phyloP scores from a whole-genome alignment of 2,113 vertebrate genomes.

The Megaptera novaeangliae region DNA sequence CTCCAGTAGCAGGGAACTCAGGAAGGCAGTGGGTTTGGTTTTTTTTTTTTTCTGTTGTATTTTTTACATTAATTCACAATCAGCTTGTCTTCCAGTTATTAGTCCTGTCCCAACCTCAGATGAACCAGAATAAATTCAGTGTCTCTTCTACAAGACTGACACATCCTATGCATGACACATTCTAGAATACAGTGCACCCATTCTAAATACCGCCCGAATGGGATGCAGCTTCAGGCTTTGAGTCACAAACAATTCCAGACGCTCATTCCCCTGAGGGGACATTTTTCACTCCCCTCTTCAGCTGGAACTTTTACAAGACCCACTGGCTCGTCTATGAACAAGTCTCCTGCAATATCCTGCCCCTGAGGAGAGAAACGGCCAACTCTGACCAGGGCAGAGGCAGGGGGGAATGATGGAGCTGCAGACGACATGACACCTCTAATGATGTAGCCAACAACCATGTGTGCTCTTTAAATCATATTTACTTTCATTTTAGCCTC shows the following conservation, averaged over 20 bases:
- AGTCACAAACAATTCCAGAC: neutral
- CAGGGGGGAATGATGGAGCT: rapidly evolving
- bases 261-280: neutral
- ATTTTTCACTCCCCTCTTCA: neutral
- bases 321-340: neutral
- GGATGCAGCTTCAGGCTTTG: neutral
- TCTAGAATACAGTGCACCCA: rapidly evolving
- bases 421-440: rapidly evolving
- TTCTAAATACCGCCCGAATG: neutral
- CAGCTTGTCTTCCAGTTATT: neutral
- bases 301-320: neutral
- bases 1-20: neutral
- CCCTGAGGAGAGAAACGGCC: neutral
- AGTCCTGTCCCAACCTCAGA: neutral
- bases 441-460: rapidly evolving
- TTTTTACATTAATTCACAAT: neutral
- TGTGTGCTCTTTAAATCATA: neutral
- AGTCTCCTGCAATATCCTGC: neutral
- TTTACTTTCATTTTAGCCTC: neutral
- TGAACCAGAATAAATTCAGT: neutral
- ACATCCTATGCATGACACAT: neutral
- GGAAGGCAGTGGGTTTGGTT: neutral
- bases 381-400: neutral
- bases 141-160: neutral
- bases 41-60: neutral